These are phyloP conservation scores for Lerista edwardsae DNA, from an alignment of 2,797 vertebrate species.

Conservation along the genomic window DNA sequence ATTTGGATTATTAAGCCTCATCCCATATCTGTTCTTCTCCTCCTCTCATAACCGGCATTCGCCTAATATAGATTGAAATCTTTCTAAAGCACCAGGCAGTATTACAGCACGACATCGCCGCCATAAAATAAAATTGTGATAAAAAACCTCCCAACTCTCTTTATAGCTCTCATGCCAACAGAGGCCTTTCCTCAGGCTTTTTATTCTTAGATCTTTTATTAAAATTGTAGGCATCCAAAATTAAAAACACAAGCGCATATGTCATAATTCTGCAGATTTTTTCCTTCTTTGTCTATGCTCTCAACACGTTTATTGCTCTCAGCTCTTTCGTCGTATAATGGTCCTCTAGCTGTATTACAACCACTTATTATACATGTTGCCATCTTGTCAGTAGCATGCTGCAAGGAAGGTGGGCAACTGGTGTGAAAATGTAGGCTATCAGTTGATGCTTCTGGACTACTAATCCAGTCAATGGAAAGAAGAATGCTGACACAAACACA, in stretches of 20 bases:
- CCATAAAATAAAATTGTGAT: not conserved
- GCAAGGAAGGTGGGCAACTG: not conserved
- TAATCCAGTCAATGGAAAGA: not conserved
- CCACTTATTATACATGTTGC: not conserved
- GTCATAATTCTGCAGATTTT: not conserved
- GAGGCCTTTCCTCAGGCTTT: not conserved
- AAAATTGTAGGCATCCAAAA: not conserved
- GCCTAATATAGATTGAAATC: slow-evolving; percentile 28
- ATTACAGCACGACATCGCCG: not conserved
- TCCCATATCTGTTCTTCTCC: slow-evolving; percentile 4
- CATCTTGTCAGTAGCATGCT: not conserved
- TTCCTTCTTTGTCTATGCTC: not conserved
- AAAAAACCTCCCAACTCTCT: not conserved
- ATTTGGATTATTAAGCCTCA: slow-evolving; percentile 27
- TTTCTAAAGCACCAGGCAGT: not conserved
- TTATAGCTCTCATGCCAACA: slow-evolving; percentile 18
- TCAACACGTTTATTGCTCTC: not conserved
- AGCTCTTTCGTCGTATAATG: not conserved
- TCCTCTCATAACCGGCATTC: slow-evolving; percentile 24
- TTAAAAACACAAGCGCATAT: rapidly evolving
- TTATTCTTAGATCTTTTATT: not conserved
- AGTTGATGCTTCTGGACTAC: not conserved
- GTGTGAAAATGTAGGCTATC: not conserved
- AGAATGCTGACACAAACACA: not conserved
- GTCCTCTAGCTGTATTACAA: rapidly evolving